These are phyloP conservation scores for Cyphomyrmex costatus DNA, from an alignment of 1,140 invertebrate species.

Conservation along the genomic window DNA sequence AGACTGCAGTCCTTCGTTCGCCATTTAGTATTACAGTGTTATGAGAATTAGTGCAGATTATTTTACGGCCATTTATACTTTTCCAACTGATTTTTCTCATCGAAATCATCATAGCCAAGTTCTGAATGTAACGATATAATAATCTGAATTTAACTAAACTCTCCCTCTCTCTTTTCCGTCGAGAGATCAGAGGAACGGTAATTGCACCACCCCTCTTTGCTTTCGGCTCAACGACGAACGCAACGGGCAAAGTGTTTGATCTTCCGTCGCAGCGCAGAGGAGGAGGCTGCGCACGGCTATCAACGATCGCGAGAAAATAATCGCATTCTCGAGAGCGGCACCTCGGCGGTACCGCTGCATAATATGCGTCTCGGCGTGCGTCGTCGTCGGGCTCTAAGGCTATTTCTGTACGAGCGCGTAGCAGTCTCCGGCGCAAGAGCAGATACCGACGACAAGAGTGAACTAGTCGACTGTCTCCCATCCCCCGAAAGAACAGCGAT, in stretches of 20 bases:
- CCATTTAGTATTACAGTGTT: neutral
- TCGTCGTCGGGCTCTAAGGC: constrained; percentile 69
- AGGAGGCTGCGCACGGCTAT: constrained; percentile 45
- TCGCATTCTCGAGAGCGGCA: constrained; percentile 59
- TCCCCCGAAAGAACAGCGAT: constrained; percentile 53
- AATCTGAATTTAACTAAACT: neutral
- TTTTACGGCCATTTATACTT: neutral
- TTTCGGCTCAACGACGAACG: constrained; percentile 7
- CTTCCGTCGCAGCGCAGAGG: constrained; percentile 19
- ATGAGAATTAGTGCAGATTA: neutral
- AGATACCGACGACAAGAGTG: constrained; percentile 32
- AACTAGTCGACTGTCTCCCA: constrained; percentile 58
- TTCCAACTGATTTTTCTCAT: neutral
- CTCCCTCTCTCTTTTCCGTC: neutral
- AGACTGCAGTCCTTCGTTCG: neutral
- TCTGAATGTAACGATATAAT: neutral
- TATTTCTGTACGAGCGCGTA: constrained; percentile 75
- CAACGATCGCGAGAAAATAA: constrained; percentile 68
- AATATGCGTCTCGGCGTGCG: constrained; percentile 70
- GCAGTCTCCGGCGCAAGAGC: constrained; percentile 70
- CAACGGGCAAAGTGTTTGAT: constrained; percentile 26
- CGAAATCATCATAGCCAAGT: neutral
- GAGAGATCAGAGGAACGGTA: constrained; percentile 2
- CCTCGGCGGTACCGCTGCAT: constrained; percentile 69
- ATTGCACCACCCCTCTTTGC: constrained; percentile 11